Conservation (phyloP, 2,113 vertebrate species). For the Oreocharis arfaki region DNA sequence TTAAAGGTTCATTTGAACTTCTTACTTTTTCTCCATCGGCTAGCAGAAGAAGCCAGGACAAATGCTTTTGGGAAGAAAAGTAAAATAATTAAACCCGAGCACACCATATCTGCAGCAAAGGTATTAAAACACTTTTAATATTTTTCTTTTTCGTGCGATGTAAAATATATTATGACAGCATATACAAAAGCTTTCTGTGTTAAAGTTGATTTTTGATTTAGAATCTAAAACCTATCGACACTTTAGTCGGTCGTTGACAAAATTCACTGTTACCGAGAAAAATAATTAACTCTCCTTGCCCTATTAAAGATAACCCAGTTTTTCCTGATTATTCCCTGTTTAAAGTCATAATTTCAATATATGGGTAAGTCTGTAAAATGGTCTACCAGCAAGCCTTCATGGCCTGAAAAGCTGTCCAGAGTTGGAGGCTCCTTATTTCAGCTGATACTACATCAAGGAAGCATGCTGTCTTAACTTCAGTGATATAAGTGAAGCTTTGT, state of each 20-base stretch:
- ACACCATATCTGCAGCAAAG: slow-evolving; percentile 73
- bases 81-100: slow-evolving; percentile 69
- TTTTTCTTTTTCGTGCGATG: neutral
- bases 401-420: neutral
- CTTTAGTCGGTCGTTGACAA: neutral
- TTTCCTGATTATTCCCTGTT: neutral
- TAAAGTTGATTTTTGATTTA: neutral
- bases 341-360: neutral
- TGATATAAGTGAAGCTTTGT: neutral
- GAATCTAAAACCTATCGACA: neutral
- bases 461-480: neutral
- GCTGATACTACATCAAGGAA: neutral
- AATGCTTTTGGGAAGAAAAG: slow-evolving; percentile 71
- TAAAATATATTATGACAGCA: neutral
- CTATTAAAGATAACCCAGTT: neutral
- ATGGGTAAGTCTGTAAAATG: neutral
- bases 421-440: neutral
- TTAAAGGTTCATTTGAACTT: slow-evolving; percentile 76
- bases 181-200: neutral
- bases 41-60: slow-evolving; percentile 74
- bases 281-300: neutral
- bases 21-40: slow-evolving; percentile 73
- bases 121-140: slow-evolving; percentile 50
- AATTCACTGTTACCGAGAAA: neutral
- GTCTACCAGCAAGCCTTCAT: neutral